phyloP scores from a whole-genome alignment of 1,140 invertebrate genomes.

The Drosophila funebris region DNA sequence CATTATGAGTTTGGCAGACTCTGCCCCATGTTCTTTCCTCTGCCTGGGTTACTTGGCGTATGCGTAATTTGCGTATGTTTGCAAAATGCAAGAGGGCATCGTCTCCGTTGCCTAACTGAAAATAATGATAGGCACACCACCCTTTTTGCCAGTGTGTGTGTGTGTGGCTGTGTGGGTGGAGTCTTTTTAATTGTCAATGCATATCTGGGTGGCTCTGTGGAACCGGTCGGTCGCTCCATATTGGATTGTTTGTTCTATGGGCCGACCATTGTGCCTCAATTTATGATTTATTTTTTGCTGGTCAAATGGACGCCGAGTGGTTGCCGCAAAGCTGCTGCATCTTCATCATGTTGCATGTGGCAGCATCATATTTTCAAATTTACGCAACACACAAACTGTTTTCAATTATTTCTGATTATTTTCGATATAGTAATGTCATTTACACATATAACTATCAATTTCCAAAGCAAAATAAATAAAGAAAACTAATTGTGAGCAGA shows the following conservation, averaged over 20 bases:
- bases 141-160: background rate
- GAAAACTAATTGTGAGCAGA: background rate
- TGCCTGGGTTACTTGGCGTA: conserved; percentile 18
- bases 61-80: conserved; percentile 65
- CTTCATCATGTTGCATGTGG: background rate
- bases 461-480: background rate
- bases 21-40: background rate
- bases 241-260: conserved; percentile 56
- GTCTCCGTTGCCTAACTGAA: conserved; percentile 61
- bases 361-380: conserved; percentile 4
- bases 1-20: conserved; percentile 10
- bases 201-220: conserved; percentile 48
- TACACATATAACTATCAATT: conserved; percentile 5
- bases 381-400: conserved; percentile 11
- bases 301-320: conserved; percentile 37
- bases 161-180: conserved; percentile 6
- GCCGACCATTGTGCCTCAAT: conserved; percentile 62
- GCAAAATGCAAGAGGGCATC: conserved; percentile 60
- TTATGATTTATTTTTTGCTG: conserved; percentile 74
- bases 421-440: conserved; percentile 4
- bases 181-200: conserved; percentile 75
- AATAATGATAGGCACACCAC: conserved; percentile 63
- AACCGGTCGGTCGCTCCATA: background rate
- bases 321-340: background rate
- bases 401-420: conserved; percentile 17